Evolutionary conservation across 2,113 vertebrate genomes (phyloP).

Genomic region (Cyprinodon brontotheroides): DNA sequence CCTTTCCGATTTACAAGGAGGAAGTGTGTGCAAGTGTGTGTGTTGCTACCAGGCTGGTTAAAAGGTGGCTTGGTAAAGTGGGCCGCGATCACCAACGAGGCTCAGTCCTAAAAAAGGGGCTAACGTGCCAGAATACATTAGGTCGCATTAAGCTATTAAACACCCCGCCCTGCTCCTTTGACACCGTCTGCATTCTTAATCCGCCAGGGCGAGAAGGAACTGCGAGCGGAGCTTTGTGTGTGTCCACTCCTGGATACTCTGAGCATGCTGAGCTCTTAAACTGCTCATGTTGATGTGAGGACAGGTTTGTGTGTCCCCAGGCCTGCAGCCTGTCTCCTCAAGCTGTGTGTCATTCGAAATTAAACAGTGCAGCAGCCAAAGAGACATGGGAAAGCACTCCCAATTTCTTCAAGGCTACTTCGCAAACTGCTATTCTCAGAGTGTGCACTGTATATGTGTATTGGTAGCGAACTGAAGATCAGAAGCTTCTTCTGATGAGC

Average conservation of each 20-base stretch:
- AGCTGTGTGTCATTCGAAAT: conserved; percentile 62
- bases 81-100: conserved; percentile 46
- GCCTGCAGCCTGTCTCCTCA: conserved; percentile 13
- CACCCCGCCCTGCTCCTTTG: conserved; percentile 56
- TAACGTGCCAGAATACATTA: conserved; percentile 71
- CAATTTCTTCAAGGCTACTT: conserved; percentile 30
- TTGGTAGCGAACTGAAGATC: neutral
- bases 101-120: conserved; percentile 54
- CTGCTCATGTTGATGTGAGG: conserved; percentile 22
- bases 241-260: neutral
- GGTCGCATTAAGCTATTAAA: conserved; percentile 61
- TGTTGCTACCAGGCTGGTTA: conserved; percentile 15
- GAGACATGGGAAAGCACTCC: conserved; percentile 73
- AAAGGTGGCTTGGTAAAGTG: conserved; percentile 35
- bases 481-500: neutral
- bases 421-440: conserved; percentile 3
- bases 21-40: conserved; percentile 11
- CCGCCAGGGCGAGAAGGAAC: conserved; percentile 6
- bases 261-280: conserved; percentile 9
- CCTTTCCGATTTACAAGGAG: conserved; percentile 25
- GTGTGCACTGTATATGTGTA: conserved; percentile 14
- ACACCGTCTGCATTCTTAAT: conserved; percentile 70
- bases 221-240: conserved; percentile 20
- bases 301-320: conserved; percentile 16
- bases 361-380: conserved; percentile 56